Evolutionary conservation across 1,140 invertebrate genomes (phyloP), one percentile per base, ranked within the genome.

Genomic region (Bombus superbus): DNA sequence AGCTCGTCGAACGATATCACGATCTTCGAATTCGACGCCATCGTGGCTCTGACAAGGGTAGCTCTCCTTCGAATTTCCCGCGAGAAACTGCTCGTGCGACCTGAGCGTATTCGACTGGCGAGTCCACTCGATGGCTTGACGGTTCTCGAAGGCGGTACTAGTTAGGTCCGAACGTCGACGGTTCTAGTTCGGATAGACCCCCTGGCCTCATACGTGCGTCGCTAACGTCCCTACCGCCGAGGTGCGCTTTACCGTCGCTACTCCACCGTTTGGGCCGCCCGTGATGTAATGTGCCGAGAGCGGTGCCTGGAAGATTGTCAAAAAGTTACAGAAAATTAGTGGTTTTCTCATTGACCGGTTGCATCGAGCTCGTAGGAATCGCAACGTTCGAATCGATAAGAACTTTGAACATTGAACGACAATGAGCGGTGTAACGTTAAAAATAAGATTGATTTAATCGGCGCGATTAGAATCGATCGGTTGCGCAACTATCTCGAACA

Each of bases 141-240:
- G 85, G 35, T 77, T 81, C 72, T 76, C 77, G 78, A 89, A 82
- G 78, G 81, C 80, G 76, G 78, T 90, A 78, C 76, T 80, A 86
- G 86, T 88, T 88, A 90, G 84, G 87, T 77, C 90, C 90, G 89
- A 90, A 83, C 83, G 83, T 91, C 90, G 90, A 91, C 53, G 90
- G 91, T 93, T 95, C 94, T 95, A 95, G 91, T 94, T 94, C 88
- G 91, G 92, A 89, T 92, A 90, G 81, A 92, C 90, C 90, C 87
- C 93, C 94, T 93, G 92, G 92, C 94, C 95, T 95, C 96, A 96
- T 95, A 96, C 96, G 87, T 96, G 96, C 91, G 96, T 96, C 79
- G 96, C 96, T 86, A 96, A 92, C 44, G 96, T 96, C 69, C 96
- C 96, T 59, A 94, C 93, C 38, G 94, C 94, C 72, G 94, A 94